Base-by-base conservation (phyloP, 1,140 invertebrate species). In the Ganaspis sp. region DNA sequence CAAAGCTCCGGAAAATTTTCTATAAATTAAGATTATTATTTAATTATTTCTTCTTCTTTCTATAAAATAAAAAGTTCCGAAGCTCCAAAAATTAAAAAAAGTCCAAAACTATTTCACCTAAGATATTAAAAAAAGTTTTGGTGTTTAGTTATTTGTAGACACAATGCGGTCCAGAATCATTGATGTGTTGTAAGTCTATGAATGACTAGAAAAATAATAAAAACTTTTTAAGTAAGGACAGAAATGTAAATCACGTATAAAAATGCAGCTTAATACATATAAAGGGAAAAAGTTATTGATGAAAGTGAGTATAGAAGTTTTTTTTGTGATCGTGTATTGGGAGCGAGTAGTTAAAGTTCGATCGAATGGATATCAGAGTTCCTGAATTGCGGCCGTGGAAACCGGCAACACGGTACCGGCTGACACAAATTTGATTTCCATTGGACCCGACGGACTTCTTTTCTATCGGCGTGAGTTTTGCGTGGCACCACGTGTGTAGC, bases 391-490 rank as follows among this genome's bases (percentile, higher is more conserved):
- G 37, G 21, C 58, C 26, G 74, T 17, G 45, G 49, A 64, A 64
- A 64, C 26, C 26, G 58, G 23, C 58, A n/a, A 64, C 58, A 64
- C 17, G 75, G 72, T 72, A 72, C 72, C 79, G 72, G 79, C 79
- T 81, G 79, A 81, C 76, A 75, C 79, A 75, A 81, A 81, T 78
- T 45, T 70, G 76, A 81, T 74, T 81, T 80, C 72, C 75, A 80
- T 80, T 64, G 34, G 40, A 74, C 17, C 74, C 42, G 17, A 37
- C 37, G 26, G 40, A 70, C 34, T 77, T 77, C 53, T 54, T 70
- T 53, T 26, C 64, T 17, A 38, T 69, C 29, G 75, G 34, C 53
- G 49, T 38, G 54, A 76, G 69, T 76, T 76, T 75, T 34, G 53
- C n/a, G 58, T 69, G 70, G 45, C 40, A 64, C 54, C 78, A 74